phyloP scores from a whole-genome alignment of 2,888 invertebrate species.

The Allygus modestus region DNA sequence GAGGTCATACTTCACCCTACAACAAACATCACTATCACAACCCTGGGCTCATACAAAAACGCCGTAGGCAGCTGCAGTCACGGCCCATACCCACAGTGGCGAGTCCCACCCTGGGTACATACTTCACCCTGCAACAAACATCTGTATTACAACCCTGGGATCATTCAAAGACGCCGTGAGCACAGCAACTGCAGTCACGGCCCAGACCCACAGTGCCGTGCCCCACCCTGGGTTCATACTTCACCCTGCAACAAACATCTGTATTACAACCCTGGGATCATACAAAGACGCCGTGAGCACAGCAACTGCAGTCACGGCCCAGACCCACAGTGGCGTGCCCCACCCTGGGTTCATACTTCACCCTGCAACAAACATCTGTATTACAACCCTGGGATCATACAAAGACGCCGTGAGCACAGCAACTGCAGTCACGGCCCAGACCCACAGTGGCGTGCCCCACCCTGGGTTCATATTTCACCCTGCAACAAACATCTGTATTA shows the following conservation, averaged over 20 bases:
- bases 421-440: not conserved
- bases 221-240: no score
- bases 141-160: no score
- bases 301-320: not conserved
- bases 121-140: constrained; percentile 36
- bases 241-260: no score
- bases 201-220: constrained; percentile 34
- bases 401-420: no score
- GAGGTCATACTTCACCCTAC: constrained; percentile 18
- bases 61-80: not conserved
- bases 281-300: no score
- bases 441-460: not conserved
- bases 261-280: no score
- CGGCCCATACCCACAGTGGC: constrained; percentile 1
- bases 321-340: not conserved
- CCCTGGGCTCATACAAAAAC: no score
- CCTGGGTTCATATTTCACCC: constrained; percentile 19
- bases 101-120: not conserved
- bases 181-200: not conserved
- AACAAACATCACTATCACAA: no score
- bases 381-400: no score
- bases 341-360: constrained; percentile 8
- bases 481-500: constrained; percentile 27
- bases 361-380: constrained; percentile 19
- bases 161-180: not conserved